These are phyloP conservation scores for Enteromius thamalakanensis DNA, from an alignment of 2,797 vertebrate species.

Conservation along the genomic window DNA sequence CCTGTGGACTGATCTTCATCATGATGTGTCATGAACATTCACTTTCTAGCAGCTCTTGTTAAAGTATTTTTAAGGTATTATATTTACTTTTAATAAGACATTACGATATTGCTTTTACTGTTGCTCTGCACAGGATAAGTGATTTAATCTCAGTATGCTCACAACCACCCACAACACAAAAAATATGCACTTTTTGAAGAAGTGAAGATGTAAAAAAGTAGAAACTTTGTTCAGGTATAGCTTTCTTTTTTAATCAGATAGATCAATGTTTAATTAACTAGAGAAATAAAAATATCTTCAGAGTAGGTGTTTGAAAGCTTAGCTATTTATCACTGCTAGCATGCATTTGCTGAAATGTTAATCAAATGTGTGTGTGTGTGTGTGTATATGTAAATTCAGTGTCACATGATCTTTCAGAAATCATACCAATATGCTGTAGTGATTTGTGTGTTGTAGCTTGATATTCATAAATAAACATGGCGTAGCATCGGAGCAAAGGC, in stretches of 20 bases:
- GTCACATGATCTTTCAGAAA: neutral
- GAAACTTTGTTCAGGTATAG: neutral
- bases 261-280: constrained; percentile 10
- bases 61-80: neutral
- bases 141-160: neutral
- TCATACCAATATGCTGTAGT: neutral
- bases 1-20: neutral
- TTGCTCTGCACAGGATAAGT: neutral
- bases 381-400: neutral
- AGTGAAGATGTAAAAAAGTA: neutral
- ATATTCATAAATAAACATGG: constrained; percentile 37
- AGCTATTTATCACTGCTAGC: neutral
- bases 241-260: neutral
- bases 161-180: neutral
- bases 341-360: neutral
- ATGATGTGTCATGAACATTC: neutral
- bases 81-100: no score
- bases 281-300: constrained; percentile 14
- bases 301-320: neutral
- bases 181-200: neutral
- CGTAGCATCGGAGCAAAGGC: constrained; percentile 15
- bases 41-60: neutral
- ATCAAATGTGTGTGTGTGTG: constrained; percentile 4
- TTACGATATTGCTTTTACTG: neutral
- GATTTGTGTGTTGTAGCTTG: constrained; percentile 21